These are phyloP conservation scores for Drosophila sproati DNA, from an alignment of 1,140 invertebrate genomes.

Conservation along the genomic window DNA sequence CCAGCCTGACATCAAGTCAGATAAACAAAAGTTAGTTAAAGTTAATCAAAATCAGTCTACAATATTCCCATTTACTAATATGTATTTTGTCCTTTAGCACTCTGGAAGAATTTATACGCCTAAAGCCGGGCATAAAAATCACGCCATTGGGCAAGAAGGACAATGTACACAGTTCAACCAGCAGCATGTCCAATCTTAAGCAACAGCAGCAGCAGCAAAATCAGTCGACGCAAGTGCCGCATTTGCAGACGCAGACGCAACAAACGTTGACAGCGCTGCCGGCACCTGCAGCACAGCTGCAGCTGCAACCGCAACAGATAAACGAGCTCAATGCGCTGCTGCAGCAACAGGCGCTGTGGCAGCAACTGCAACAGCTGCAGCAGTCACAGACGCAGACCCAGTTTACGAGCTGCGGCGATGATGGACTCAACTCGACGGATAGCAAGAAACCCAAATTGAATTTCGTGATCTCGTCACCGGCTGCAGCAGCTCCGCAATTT, in stretches of 20 bases:
- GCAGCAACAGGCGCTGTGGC: constrained; percentile 61
- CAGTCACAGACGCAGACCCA: constrained; percentile 62
- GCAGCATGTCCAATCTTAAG: constrained; percentile 13
- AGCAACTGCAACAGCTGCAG: constrained; percentile 73
- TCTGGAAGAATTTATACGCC: constrained; percentile 85
- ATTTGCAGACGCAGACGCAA: constrained; percentile 41
- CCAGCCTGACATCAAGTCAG: constrained; percentile 56
- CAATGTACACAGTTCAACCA: neutral
- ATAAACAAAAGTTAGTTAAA: constrained; percentile 56
- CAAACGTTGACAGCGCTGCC: constrained; percentile 36
- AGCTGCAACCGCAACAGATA: constrained; percentile 62
- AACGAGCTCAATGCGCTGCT: constrained; percentile 54
- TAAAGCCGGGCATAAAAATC: constrained; percentile 85
- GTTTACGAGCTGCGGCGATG: constrained; percentile 31
- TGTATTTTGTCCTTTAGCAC: constrained; percentile 36
- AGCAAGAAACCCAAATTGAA: constrained; percentile 85
- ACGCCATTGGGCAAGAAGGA: constrained; percentile 78
- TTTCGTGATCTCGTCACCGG: constrained; percentile 72
- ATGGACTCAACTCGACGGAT: constrained; percentile 46
- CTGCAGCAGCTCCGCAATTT: constrained; percentile 40
- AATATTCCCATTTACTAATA: neutral
- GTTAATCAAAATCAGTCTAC: neutral
- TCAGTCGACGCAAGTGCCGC: constrained; percentile 15
- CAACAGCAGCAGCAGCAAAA: constrained; percentile 23
- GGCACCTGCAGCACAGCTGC: constrained; percentile 36